Evolutionary conservation across 2,888 invertebrate genomes (phyloP).

Genomic region (Sesia apiformis): DNA sequence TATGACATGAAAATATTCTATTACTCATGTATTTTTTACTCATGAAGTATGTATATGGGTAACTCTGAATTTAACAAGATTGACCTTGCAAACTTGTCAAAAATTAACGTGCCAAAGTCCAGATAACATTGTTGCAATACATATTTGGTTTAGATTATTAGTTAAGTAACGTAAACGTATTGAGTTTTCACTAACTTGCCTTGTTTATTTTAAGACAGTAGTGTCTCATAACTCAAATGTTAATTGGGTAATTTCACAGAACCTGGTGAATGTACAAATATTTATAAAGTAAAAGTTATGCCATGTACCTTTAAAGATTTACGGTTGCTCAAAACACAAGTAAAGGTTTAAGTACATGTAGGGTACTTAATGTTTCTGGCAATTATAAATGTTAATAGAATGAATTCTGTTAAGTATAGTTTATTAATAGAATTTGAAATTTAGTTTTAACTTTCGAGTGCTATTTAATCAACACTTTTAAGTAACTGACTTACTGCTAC

Average conservation of each 20-base stretch:
- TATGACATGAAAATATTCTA: too few species aligned
- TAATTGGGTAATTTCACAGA: not conserved
- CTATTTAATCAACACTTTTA: too few species aligned
- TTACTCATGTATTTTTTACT: too few species aligned
- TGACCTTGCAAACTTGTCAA: too few species aligned
- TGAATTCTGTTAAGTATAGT: too few species aligned
- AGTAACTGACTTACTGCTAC: too few species aligned
- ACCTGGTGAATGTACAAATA: conserved; percentile 11
- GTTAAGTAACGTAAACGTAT: conserved; percentile 8
- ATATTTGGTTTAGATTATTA: conserved; percentile 7
- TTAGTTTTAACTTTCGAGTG: too few species aligned
- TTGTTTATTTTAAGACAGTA: conserved; percentile 7
- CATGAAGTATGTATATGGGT: too few species aligned
- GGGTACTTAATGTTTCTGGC: conserved; percentile 15
- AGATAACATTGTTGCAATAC: conserved; percentile 42
- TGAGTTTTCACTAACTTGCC: conserved; percentile 20
- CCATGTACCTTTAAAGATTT: conserved; percentile 15
- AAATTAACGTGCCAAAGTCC: conserved; percentile 51
- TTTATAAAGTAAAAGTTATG: conserved; percentile 9
- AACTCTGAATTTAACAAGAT: too few species aligned
- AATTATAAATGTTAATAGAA: too few species aligned
- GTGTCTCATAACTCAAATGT: too few species aligned
- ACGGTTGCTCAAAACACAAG: conserved; percentile 38
- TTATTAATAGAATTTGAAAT: too few species aligned
- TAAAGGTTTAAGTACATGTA: conserved; percentile 22